These are phyloP conservation scores for Siderastrea siderea DNA, from an alignment of 92 coral and sea anemone genomes.

Conservation along the genomic window DNA sequence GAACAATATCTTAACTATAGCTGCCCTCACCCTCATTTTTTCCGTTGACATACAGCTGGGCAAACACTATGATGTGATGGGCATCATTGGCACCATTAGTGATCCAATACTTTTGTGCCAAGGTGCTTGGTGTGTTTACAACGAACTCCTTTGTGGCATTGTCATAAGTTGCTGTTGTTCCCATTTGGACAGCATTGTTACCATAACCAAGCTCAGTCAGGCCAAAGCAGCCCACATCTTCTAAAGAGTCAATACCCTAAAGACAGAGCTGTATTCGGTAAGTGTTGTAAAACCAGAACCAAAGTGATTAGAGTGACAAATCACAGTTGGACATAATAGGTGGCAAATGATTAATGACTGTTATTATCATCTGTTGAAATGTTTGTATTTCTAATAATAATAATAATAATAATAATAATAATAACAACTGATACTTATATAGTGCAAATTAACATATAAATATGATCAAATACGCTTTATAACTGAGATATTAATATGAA, in stretches of 20 bases:
- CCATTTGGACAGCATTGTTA: conserved; percentile 95
- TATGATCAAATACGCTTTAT: no score
- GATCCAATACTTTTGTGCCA: conserved; percentile 95
- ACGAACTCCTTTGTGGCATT: conserved; percentile 77
- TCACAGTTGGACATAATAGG: no score
- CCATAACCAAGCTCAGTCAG: conserved; percentile 95
- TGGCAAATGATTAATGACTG: no score
- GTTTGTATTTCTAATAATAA: no score
- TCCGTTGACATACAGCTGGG: conserved; percentile 80
- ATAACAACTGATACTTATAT: no score
- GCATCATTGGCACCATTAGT: conserved; percentile 93
- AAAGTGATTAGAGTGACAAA: no score
- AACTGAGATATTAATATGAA: no score
- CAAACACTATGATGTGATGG: conserved; percentile 86
- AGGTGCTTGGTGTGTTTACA: conserved; percentile 85
- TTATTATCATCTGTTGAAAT: no score
- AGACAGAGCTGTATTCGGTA: not conserved
- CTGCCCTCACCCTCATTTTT: conserved; percentile 73
- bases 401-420: no score
- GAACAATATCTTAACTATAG: not conserved
- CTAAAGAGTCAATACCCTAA: conserved; percentile 89
- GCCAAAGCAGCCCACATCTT: conserved; percentile 96
- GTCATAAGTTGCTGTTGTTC: conserved; percentile 90
- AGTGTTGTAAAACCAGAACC: no score
- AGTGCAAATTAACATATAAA: no score